These are phyloP conservation scores for Nothura maculosa DNA, from an alignment of 2,797 vertebrate species.

Conservation along the genomic window DNA sequence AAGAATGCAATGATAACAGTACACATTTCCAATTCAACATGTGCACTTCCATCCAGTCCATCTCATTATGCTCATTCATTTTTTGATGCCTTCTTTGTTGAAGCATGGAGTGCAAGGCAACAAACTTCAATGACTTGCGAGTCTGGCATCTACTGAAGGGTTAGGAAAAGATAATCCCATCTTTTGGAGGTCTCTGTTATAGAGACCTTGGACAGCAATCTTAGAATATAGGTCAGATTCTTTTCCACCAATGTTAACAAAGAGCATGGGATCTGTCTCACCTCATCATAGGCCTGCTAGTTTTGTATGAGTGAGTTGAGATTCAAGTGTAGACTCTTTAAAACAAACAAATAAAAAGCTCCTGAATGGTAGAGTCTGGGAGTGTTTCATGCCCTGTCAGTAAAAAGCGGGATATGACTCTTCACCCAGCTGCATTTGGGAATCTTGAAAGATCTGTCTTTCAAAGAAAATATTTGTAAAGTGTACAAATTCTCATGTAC, in stretches of 20 bases:
- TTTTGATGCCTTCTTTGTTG: accelerated
- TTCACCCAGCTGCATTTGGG: not conserved
- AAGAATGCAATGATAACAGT: not conserved
- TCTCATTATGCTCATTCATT: not conserved
- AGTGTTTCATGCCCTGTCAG: not conserved
- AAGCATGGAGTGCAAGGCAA: not conserved
- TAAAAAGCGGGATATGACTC: not conserved
- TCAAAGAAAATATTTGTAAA: not conserved
- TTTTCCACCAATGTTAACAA: not conserved
- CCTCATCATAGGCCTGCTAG: not conserved
- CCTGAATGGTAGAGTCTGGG: not conserved
- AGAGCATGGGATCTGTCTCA: not conserved
- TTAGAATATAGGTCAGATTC: not conserved
- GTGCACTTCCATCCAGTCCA: not conserved
- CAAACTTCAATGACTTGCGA: not conserved
- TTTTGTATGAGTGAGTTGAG: not conserved
- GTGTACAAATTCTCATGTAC: not conserved
- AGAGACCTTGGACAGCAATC: not conserved
- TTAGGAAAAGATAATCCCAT: not conserved
- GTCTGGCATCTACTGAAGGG: accelerated
- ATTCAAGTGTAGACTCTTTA: not conserved
- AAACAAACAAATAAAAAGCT: not conserved
- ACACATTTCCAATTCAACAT: not conserved
- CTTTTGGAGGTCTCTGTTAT: not conserved
- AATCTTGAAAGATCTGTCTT: not conserved